Evolutionary conservation across 1,140 invertebrate genomes (phyloP), one percentile per base, ranked within the genome.

Genomic region (Diplogasteroides magnus): DNA sequence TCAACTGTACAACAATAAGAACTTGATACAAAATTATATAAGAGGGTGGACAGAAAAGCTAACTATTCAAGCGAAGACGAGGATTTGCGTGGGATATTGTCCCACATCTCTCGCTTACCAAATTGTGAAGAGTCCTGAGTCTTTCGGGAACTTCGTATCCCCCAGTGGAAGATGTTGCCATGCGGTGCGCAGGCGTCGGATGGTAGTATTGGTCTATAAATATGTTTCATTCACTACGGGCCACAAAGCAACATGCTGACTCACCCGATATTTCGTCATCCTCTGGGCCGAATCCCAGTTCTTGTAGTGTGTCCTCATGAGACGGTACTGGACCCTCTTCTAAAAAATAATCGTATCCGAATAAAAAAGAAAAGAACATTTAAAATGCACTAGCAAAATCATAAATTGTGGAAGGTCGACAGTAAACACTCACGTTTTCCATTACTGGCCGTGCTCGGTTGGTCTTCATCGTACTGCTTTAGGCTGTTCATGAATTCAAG

Each of bases 401-500:
- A 19, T 25, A 1, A 2, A 26, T 2, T 65, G 29, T 27, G 3
- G 64, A 32, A 3, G 32, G 31, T 13, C 28, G 26, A 31, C 32
- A 27, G n/a, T 65, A 23, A 1, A 26, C 61, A 31, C 19, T 68
- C 32, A 62, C 58, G 55, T 61, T 26, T 23, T 64, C 28, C 15
- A 92, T 91, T 67, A n/a, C 37, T 6, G 6, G 6, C 37, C 37
- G 37, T 48, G 6, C 37, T 48, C 37, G 6, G 6, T 19, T 48
- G 37, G 19, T 48, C 37, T n/a, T 90, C 89, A 86, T 96, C 94
- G 82, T 93, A 95, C 86, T 94, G 90, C 86, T 88, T 90, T 77
- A 96, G 91, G 61, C 92, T 93, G 70, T 91, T 91, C 91, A 98
- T 95, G 82, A 97, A 98, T 83, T 96, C 92, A 61, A 97, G 85